Evolutionary conservation across 2,113 vertebrate species (phyloP), one percentile per base, ranked within the genome.

Genomic region (Apodemus speciosus): DNA sequence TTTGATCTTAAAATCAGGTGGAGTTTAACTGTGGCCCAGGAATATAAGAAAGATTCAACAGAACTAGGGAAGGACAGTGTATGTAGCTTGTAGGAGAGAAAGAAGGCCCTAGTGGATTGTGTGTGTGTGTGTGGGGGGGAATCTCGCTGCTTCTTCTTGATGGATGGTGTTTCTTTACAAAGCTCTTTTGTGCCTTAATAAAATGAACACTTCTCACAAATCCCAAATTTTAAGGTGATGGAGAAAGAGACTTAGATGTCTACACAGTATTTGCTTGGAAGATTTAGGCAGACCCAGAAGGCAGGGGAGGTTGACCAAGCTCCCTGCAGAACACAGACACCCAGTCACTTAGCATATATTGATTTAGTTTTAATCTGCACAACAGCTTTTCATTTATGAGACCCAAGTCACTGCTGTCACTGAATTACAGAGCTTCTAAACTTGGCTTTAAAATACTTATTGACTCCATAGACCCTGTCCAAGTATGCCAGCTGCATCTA

Each of bases 91-190:
- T 38, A 11, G 58, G 64, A 6, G 75, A 80, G 88, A 91, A 89
- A 92, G 73, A 89, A 95, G 95, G 71, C 38, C 16, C 56, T 6
- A 51, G 32, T 88, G 53, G 80, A 91, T 76, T 92, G 73, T 69
- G 68, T 64, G 53, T 9, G 96, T 11, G 76, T 11, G 76, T 30
- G 18, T 5, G 23, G 60, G 9, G 46, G 20, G 77, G 3, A 30
- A 90, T 91, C 46, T 92, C 89, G 92, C 95, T 94, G 49, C n/a
- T 89, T 89, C 85, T 83, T 95, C 75, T 43, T 94, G 89, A 96
- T 92, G 80, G 64, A 94, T 95, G 62, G 38, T 53, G 53, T 77
- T 93, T 92, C 71, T 89, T 89, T 75, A 53, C 46, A 91, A 95
- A 93, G 91, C 90, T 89, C 32, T 87, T 92, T 89, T 93, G 27